These are phyloP conservation scores for Melanerpes aurifrons DNA, from an alignment of 2,113 vertebrate species.

Conservation along the genomic window DNA sequence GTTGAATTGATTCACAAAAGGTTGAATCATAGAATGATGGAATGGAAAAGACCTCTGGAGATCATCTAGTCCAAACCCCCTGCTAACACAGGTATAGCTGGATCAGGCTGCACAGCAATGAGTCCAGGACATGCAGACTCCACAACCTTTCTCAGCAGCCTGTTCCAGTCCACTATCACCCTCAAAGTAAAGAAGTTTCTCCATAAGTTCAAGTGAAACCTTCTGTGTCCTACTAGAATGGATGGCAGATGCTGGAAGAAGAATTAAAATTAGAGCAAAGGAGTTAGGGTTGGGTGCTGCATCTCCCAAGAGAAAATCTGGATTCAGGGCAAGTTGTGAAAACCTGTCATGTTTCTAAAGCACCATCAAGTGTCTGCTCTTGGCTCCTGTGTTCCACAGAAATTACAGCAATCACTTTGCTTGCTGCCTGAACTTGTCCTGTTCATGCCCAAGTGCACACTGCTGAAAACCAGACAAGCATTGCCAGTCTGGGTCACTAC, in stretches of 20 bases:
- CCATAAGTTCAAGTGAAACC: too few species aligned
- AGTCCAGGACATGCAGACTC: too few species aligned
- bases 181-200: too few species aligned
- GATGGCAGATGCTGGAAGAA: not conserved
- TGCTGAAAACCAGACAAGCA: not conserved
- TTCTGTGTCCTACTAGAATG: too few species aligned
- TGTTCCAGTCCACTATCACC: too few species aligned
- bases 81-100: too few species aligned
- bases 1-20: not conserved
- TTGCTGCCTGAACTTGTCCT: not conserved
- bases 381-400: not conserved
- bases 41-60: too few species aligned
- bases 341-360: not conserved
- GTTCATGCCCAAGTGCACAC: not conserved
- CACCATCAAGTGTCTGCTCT: not conserved
- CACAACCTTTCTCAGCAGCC: too few species aligned
- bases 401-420: not conserved
- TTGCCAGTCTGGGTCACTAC: not conserved
- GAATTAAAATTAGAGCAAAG: not conserved
- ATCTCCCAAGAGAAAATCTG: not conserved
- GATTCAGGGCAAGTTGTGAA: not conserved
- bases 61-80: too few species aligned
- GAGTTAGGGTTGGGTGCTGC: not conserved
- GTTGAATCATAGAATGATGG: too few species aligned
- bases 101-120: too few species aligned